Percentiles rank a stretch among this genome's conserved stretches.
Conservation (phyloP, 2,797 vertebrate species). For the Siniperca scherzeri region DNA sequence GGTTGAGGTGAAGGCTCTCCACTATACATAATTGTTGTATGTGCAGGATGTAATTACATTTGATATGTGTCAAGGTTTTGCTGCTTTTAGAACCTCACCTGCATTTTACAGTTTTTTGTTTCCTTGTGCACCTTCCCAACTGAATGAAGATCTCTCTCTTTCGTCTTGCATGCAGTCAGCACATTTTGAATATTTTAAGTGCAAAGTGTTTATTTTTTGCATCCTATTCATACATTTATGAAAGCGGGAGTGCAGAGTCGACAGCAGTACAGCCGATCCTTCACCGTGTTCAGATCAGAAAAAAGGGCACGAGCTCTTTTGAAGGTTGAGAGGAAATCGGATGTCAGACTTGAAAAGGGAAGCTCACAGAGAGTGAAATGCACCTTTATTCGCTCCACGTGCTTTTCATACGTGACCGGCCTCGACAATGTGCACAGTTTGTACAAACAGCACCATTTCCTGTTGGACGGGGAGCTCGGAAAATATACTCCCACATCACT, state of each 20-base stretch:
- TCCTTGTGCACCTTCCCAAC: not conserved
- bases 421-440: slow-evolving; percentile 19
- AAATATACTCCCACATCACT: slow-evolving; percentile 22
- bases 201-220: slow-evolving; percentile 57
- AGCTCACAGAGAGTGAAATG: slow-evolving; percentile 33
- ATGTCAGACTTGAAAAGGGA: slow-evolving; percentile 33
- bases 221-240: slow-evolving; percentile 58
- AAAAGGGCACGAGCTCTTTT: slow-evolving; percentile 30
- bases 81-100: not conserved
- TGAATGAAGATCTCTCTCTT: not conserved
- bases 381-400: slow-evolving; percentile 15
- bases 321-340: slow-evolving; percentile 50
- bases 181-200: slow-evolving; percentile 63
- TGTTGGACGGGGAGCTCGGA: slow-evolving; percentile 23
- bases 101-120: not conserved
- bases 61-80: slow-evolving; percentile 19
- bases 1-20: slow-evolving; percentile 11
- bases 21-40: slow-evolving; percentile 1
- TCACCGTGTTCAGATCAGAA: slow-evolving; percentile 34
- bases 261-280: slow-evolving; percentile 43
- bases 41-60: slow-evolving; percentile 5
- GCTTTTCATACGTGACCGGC: slow-evolving; percentile 9
- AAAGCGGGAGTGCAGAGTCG: slow-evolving; percentile 46
- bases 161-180: slow-evolving; percentile 20
- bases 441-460: slow-evolving; percentile 32